Evolutionary conservation across 53 echinoderm and acorn worm genomes (phyloP).

Genomic region (Temnopleurus reevesii): DNA sequence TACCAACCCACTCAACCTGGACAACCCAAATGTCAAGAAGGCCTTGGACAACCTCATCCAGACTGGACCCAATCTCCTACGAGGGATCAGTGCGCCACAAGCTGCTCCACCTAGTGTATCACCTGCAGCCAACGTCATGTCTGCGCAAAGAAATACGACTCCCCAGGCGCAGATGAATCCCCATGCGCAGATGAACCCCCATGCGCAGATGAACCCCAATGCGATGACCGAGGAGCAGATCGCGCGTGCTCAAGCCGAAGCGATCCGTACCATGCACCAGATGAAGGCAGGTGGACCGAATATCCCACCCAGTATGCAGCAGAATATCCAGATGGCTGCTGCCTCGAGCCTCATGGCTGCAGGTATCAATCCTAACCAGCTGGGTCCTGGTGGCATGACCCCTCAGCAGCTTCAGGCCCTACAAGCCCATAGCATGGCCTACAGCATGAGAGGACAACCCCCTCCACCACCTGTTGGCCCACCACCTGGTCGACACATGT

Average conservation of each 20-base stretch:
- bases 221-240: constrained; percentile 5
- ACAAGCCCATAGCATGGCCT: constrained; percentile 53
- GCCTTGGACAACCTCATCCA: constrained; percentile 93
- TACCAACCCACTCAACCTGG: constrained; percentile 72
- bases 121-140: neutral
- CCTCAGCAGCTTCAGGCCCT: constrained; percentile 47
- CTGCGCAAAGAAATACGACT: neutral
- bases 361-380: constrained; percentile 7
- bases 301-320: neutral
- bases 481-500: neutral
- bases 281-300: no score
- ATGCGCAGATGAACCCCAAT: neutral
- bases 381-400: constrained; percentile 34
- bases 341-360: constrained; percentile 51
- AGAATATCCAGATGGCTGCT: constrained; percentile 57
- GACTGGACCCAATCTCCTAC: constrained; percentile 87
- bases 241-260: constrained; percentile 47
- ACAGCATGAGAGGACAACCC: constrained; percentile 48
- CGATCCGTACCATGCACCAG: constrained; percentile 48
- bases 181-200: neutral
- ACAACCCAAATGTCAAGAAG: constrained; percentile 95
- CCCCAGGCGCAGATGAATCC: neutral
- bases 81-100: constrained; percentile 26
- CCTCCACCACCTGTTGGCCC: constrained; percentile 43
- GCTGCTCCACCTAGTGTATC: neutral